Percentiles rank a stretch among this genome's conserved stretches.
phyloP scores from a whole-genome alignment of 2,113 vertebrate species.

The Zosterops pallidus region DNA sequence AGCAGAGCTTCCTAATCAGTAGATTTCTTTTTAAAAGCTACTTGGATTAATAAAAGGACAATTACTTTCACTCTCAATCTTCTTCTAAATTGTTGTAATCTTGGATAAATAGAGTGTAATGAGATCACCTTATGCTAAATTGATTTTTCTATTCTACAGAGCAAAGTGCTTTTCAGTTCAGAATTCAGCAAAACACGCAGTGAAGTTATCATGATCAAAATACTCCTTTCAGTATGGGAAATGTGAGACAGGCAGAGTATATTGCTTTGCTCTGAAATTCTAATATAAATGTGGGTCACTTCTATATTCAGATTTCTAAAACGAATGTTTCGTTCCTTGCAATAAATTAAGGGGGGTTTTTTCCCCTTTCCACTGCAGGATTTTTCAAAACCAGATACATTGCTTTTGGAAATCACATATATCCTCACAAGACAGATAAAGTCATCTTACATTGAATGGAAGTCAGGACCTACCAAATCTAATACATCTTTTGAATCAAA shows the following conservation, averaged over 20 bases:
- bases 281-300: slow-evolving; percentile 13
- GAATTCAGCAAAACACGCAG: neutral
- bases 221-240: neutral
- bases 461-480: slow-evolving; percentile 15
- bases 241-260: neutral
- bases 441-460: slow-evolving; percentile 21
- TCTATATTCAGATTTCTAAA: slow-evolving; percentile 27
- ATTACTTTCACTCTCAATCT: slow-evolving; percentile 47
- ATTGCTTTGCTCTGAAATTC: slow-evolving; percentile 5
- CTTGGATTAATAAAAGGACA: slow-evolving; percentile 51
- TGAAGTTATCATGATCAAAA: neutral
- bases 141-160: slow-evolving; percentile 27
- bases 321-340: neutral
- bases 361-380: neutral
- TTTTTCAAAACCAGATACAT: slow-evolving; percentile 25
- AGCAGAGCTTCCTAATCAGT: neutral
- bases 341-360: neutral
- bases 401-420: slow-evolving; percentile 29
- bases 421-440: slow-evolving; percentile 39
- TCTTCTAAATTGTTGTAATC: slow-evolving; percentile 42
- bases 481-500: slow-evolving; percentile 47
- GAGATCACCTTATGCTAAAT: slow-evolving; percentile 55
- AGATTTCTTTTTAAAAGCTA: slow-evolving; percentile 15
- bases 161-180: slow-evolving; percentile 25
- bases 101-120: slow-evolving; percentile 55